A percentile compares a stretch with the other conserved stretches of the same genome.
phyloP scores from a whole-genome alignment of 2,797 vertebrate genomes.

The Xenentodon cancila region DNA sequence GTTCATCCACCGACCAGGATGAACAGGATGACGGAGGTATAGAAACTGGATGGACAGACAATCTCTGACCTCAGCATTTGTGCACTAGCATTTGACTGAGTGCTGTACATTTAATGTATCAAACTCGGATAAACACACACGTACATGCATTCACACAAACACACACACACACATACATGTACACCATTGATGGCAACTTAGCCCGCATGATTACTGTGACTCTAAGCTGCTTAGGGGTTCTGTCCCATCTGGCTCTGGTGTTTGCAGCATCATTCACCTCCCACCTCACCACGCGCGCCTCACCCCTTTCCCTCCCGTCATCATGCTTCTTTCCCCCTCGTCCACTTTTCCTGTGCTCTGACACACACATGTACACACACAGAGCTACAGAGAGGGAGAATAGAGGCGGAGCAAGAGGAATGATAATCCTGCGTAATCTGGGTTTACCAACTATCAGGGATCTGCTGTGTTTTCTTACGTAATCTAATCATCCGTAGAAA shows the following conservation, averaged over 20 bases:
- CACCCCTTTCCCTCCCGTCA: constrained; percentile 19
- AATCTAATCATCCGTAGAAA: constrained; percentile 80
- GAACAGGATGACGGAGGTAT: no score
- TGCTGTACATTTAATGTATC: constrained; percentile 33
- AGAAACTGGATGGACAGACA: neutral
- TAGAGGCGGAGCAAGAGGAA: constrained; percentile 72
- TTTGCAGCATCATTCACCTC: constrained; percentile 76
- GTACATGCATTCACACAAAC: constrained; percentile 11
- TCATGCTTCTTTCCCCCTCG: constrained; percentile 49
- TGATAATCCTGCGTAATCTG: constrained; percentile 85
- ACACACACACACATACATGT: constrained; percentile 22
- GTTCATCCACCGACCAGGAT: no score
- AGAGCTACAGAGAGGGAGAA: constrained; percentile 35
- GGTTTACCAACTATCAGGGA: constrained; percentile 84
- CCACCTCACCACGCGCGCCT: constrained; percentile 28
- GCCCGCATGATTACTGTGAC: constrained; percentile 83
- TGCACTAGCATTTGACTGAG: neutral
- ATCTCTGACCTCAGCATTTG: constrained; percentile 29
- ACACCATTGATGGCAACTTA: constrained; percentile 80
- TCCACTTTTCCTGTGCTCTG: constrained; percentile 30
- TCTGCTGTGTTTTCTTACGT: constrained; percentile 79
- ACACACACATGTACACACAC: constrained; percentile 22
- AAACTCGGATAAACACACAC: constrained; percentile 10
- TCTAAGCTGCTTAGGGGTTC: constrained; percentile 85
- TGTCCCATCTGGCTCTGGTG: constrained; percentile 86